These are phyloP conservation scores for Platalea minor DNA, from an alignment of 2,797 vertebrate species.

Conservation along the genomic window DNA sequence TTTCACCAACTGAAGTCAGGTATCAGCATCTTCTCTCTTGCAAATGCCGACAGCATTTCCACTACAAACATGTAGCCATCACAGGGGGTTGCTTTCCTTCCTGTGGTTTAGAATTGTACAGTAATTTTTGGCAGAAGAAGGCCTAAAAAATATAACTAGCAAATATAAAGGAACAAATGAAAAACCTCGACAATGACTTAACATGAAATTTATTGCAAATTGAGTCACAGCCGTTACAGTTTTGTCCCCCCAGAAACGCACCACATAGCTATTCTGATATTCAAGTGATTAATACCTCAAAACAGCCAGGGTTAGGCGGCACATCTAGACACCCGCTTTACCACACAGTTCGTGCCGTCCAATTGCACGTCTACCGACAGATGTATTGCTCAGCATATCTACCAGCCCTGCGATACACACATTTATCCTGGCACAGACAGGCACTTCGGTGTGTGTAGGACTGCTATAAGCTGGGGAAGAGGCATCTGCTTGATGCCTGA, in stretches of 20 bases:
- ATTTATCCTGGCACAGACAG: not conserved
- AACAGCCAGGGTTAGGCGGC: not conserved
- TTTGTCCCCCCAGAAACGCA: not conserved
- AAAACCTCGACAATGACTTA: not conserved
- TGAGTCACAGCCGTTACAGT: not conserved
- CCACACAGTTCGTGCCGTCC: not conserved
- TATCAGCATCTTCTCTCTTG: not conserved
- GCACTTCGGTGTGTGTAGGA: not conserved
- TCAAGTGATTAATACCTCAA: not conserved
- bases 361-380: not conserved
- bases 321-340: not conserved
- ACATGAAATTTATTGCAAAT: not conserved
- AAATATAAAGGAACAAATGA: not conserved
- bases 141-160: not conserved
- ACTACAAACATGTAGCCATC: not conserved
- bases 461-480: not conserved
- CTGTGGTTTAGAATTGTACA: not conserved
- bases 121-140: not conserved
- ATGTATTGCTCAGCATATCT: not conserved
- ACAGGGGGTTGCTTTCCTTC: not conserved
- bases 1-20: not conserved
- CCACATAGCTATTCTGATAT: not conserved
- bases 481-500: not conserved
- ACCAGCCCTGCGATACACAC: not conserved
- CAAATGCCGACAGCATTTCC: not conserved